Conservation (phyloP, 2,888 invertebrate species). For the Phortica magna region DNA sequence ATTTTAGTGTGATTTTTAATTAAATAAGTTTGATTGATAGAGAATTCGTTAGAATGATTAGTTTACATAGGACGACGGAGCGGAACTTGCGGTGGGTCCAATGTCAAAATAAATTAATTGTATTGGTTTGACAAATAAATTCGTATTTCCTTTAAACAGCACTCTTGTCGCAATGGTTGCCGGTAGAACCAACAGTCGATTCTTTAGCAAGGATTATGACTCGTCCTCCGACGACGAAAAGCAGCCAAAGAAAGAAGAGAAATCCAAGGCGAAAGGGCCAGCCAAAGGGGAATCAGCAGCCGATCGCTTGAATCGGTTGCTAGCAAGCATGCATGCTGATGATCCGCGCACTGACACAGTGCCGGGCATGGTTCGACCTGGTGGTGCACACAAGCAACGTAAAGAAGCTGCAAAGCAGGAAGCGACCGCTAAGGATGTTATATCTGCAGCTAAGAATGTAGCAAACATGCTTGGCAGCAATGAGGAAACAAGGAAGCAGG, state of each 20-base stretch:
- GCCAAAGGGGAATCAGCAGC: conserved; percentile 67
- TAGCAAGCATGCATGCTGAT: conserved; percentile 75
- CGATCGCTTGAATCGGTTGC: conserved; percentile 71
- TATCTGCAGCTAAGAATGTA: conserved; percentile 84
- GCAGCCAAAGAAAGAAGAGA: conserved; percentile 48
- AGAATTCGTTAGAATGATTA: not conserved
- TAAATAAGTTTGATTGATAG: too few relatives aligned
- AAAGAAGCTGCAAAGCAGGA: conserved; percentile 59
- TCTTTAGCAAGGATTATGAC: conserved; percentile 50
- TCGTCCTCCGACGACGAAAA: conserved; percentile 74
- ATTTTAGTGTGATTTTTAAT: too few relatives aligned
- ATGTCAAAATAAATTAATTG: not conserved
- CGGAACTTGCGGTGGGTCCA: not conserved
- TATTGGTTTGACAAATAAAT: not conserved
- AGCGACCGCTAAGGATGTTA: conserved; percentile 61
- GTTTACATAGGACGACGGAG: conserved; percentile 13
- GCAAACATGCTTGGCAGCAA: conserved; percentile 83
- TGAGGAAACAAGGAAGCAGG: conserved; percentile 82
- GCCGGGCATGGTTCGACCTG: conserved; percentile 68
- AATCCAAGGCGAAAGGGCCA: conserved; percentile 38
- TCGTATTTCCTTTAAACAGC: not conserved
- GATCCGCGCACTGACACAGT: conserved; percentile 50
- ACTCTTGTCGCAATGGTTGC: not conserved
- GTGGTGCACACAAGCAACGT: conserved; percentile 62
- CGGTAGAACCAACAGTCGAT: conserved; percentile 30